phyloP scores from a whole-genome alignment of 2,888 invertebrate species.

The Atherix ibis region DNA sequence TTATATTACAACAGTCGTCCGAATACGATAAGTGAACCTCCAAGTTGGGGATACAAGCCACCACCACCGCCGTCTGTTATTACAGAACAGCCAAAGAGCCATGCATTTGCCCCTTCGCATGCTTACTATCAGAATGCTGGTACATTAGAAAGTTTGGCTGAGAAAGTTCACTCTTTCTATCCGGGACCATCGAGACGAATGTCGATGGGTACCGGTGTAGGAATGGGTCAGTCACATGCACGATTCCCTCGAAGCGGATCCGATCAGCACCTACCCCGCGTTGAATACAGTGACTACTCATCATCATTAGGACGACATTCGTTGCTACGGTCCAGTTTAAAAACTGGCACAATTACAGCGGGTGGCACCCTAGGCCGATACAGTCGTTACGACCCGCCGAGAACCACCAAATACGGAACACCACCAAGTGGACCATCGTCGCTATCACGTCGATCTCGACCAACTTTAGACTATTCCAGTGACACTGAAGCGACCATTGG shows the following conservation, averaged over 20 bases:
- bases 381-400: constrained; percentile 41
- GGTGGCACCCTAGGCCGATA: constrained; percentile 44
- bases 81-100: constrained; percentile 79
- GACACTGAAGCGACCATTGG: constrained; percentile 89
- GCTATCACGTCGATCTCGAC: constrained; percentile 54
- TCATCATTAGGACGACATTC: constrained; percentile 59
- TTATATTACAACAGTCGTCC: constrained; percentile 70
- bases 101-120: constrained; percentile 54
- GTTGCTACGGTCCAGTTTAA: constrained; percentile 64
- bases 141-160: constrained; percentile 78
- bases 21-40: constrained; percentile 36
- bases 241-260: constrained; percentile 74
- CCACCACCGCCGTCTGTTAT: constrained; percentile 59
- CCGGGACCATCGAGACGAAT: constrained; percentile 44
- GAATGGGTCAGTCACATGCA: constrained; percentile 27
- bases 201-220: constrained; percentile 44
- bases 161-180: constrained; percentile 83
- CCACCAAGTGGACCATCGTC: constrained; percentile 36
- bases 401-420: constrained; percentile 35
- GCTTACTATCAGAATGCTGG: constrained; percentile 68
- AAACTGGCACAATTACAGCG: constrained; percentile 38
- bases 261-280: constrained; percentile 76
- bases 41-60: constrained; percentile 33
- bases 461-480: constrained; percentile 78
- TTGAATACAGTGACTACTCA: constrained; percentile 74